Base-by-base conservation (phyloP, 2,888 invertebrate species). In the Sphaeridia pumilis region DNA sequence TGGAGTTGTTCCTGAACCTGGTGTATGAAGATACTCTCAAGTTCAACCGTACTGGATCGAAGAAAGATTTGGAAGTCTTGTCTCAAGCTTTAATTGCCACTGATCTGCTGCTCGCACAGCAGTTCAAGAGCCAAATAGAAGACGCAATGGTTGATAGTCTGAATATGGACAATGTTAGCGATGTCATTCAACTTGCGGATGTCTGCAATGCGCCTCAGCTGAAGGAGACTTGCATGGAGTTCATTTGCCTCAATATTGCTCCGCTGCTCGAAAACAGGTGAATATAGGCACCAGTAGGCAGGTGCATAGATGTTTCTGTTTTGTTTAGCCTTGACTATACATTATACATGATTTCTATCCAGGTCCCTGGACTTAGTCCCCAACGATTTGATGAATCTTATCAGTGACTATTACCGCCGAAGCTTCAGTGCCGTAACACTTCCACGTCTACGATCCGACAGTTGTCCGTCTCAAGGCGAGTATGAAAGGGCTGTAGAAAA, bases 161-260 rank as follows among this genome's bases (percentile, higher is more conserved):
- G 2, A 82, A 80, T 1, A 71, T 88, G 54, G 81, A 81, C 67
- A 89, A 87, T 70, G 84, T 81, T 53, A 75, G 80, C 0, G 83
- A 87, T 64, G 73, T 89, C 55, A 72, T 88, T 52, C 81, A 84
- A 65, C 80, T 89, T 66, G 80, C 87, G 0, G 75, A 77, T 58
- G 76, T 79, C 10, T 87, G 86, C 71, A 86, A 87, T 67, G 85
- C 87, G 4, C 68, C 71, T 0, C 78, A 84, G 59, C 72, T 90
- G 14, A 83, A 83, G 70, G 71, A 72, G 14, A 79, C 79, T 55
- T 84, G 83, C 68, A 78, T 85, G 76, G 81, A 85, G 66, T 89
- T 82, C 66, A 82, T 89, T 54, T 78, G 79, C 4, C 73, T 83
- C 46, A 90, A 90, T 70, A 69, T 89, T 41, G 73, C 81, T 4